phyloP scores from a whole-genome alignment of 2,113 vertebrate genomes.

The Gymnorhina tibicen region DNA sequence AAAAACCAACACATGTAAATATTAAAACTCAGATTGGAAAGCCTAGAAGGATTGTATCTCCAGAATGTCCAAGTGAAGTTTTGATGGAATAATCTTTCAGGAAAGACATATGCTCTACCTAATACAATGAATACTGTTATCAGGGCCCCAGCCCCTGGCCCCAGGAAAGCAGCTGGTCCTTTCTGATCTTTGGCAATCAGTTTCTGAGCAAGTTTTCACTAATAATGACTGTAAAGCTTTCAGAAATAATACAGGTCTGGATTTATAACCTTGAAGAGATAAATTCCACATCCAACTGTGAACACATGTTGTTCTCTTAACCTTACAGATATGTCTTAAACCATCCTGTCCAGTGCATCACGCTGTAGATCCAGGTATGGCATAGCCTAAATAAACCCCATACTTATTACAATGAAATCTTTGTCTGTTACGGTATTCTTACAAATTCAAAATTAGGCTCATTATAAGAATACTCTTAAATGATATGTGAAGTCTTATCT shows the following conservation, averaged over 20 bases:
- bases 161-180: not conserved
- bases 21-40: not conserved
- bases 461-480: not conserved
- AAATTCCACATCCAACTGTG: not conserved
- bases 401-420: not conserved
- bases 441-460: not conserved
- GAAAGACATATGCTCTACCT: not conserved
- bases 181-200: not conserved
- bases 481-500: not conserved
- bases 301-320: not conserved
- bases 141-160: not conserved
- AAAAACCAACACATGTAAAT: not conserved
- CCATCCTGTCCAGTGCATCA: not conserved
- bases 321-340: not conserved
- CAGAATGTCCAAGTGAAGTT: not conserved
- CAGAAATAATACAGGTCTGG: not conserved
- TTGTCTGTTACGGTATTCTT: not conserved
- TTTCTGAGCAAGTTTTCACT: not conserved
- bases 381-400: not conserved
- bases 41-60: not conserved
- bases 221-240: not conserved
- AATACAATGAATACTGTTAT: not conserved
- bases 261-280: not conserved
- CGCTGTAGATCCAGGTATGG: not conserved
- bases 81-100: not conserved